A percentile compares a stretch with the other conserved stretches of the same genome.
Conservation (phyloP, 2,113 vertebrate genomes). For the Lycocorax pyrrhopterus region DNA sequence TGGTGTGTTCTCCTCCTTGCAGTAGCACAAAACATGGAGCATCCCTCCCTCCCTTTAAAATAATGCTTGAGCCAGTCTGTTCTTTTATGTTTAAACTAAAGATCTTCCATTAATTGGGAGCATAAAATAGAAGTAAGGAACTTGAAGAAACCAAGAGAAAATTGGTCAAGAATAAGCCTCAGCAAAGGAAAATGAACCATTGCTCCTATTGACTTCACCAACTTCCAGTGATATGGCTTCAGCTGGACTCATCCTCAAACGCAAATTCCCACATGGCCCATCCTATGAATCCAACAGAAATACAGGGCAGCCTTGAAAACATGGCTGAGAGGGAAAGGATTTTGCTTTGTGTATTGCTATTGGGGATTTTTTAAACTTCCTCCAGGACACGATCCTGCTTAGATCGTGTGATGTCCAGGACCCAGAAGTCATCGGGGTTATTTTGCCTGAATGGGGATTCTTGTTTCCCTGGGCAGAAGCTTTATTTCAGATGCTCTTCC, state of each 20-base stretch:
- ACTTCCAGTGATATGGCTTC: neutral
- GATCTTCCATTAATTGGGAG: neutral
- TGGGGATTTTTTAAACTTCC: neutral
- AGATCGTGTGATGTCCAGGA: neutral
- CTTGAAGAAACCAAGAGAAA: neutral
- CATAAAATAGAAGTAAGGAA: neutral
- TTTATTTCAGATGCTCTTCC: neutral
- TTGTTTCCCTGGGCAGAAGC: neutral
- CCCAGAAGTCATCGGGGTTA: neutral
- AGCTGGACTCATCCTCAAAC: neutral
- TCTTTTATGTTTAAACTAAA: neutral
- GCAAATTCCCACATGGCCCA: rapidly evolving
- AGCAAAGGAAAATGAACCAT: neutral
- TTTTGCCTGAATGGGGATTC: neutral
- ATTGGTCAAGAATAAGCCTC: neutral
- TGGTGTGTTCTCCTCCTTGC: neutral
- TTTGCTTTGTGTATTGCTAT: neutral
- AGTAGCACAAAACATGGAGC: neutral
- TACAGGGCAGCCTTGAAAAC: neutral
- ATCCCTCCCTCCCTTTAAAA: neutral
- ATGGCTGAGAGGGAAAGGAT: neutral
- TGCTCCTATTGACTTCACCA: neutral
- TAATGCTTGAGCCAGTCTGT: neutral
- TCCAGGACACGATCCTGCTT: neutral
- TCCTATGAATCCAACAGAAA: neutral